Percentiles rank a stretch among this genome's conserved stretches.
These are phyloP conservation scores for Neosalanx taihuensis DNA, from an alignment of 2,797 vertebrate species.

Conservation along the genomic window DNA sequence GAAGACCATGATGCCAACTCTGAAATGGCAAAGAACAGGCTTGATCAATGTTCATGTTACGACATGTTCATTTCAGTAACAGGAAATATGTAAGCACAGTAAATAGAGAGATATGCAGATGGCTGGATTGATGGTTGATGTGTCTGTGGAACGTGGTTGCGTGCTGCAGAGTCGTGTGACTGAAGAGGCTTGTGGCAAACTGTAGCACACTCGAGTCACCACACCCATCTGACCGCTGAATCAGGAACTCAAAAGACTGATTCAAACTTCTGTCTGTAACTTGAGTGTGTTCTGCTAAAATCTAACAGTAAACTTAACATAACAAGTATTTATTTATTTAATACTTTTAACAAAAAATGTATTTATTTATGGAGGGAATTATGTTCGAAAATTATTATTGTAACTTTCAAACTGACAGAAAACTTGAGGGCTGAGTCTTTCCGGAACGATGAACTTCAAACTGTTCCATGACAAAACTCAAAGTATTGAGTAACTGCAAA, in stretches of 20 bases:
- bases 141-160: background rate
- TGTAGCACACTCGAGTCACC: background rate
- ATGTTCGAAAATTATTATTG: background rate
- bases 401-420: background rate
- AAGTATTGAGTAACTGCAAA: background rate
- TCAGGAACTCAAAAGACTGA: background rate
- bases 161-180: background rate
- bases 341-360: too few species aligned
- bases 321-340: too few species aligned
- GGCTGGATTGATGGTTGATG: background rate
- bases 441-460: background rate
- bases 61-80: background rate
- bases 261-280: background rate
- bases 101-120: background rate
- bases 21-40: background rate
- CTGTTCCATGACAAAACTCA: background rate
- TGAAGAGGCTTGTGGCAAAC: background rate
- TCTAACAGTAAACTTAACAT: background rate
- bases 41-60: background rate
- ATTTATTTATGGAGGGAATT: too few species aligned
- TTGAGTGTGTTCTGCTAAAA: background rate
- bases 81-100: background rate
- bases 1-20: constrained; percentile 66
- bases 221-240: background rate
- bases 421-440: background rate